Evolutionary conservation across 1,140 invertebrate species (phyloP).

Genomic region (Solen grandis): DNA sequence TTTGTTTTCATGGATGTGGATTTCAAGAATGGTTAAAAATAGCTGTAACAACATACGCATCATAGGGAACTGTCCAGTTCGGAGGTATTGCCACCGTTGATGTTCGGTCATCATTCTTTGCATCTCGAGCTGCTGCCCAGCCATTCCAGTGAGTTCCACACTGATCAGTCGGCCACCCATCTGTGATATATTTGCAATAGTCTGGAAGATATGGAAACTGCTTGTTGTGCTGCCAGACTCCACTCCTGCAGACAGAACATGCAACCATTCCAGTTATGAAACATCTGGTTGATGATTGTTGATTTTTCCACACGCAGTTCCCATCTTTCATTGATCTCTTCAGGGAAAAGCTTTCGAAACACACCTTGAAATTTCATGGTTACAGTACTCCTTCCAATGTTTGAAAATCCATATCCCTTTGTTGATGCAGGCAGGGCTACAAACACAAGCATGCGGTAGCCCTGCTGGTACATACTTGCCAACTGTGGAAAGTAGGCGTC

Average conservation of each 20-base stretch:
- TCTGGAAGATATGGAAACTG: conserved; percentile 43
- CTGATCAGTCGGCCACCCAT: conserved; percentile 20
- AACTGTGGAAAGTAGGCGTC: conserved; percentile 44
- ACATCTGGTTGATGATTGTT: conserved; percentile 17
- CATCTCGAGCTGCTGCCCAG: conserved; percentile 42
- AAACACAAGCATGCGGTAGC: conserved; percentile 38
- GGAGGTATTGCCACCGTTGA: background rate
- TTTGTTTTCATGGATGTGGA: no score
- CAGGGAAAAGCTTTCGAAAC: conserved; percentile 24
- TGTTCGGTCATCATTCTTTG: conserved; percentile 27
- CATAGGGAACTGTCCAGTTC: conserved; percentile 16
- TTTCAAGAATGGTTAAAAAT: no score
- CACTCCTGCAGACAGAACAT: background rate
- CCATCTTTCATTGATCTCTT: conserved; percentile 28
- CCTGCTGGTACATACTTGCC: conserved; percentile 28
- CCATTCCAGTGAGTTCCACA: conserved; percentile 42
- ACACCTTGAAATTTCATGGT: conserved; percentile 33
- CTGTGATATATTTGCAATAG: conserved; percentile 14
- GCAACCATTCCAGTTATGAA: conserved; percentile 12
- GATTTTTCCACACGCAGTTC: conserved; percentile 42
- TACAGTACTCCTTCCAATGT: background rate
- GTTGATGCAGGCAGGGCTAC: conserved; percentile 26
- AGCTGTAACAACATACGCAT: conserved; percentile 43
- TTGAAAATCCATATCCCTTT: conserved; percentile 1
- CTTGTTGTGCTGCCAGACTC: conserved; percentile 12